A percentile compares a stretch with the other conserved stretches of the same genome.
Evolutionary conservation across 1,140 invertebrate species (phyloP).

Genomic region (Drosophila repleta): DNA sequence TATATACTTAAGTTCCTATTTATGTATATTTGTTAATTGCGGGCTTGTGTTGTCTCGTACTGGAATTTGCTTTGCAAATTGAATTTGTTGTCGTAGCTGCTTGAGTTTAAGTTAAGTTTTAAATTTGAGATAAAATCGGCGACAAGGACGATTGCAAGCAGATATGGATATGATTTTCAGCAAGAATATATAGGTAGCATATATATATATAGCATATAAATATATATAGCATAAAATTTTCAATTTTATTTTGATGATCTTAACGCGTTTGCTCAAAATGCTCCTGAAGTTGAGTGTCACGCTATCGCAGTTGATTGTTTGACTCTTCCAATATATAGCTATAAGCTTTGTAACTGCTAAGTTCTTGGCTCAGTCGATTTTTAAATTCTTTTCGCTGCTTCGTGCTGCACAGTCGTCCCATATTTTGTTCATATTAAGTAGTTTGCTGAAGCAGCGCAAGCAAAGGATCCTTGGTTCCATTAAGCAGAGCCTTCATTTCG

Average conservation of each 20-base stretch:
- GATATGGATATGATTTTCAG: not conserved
- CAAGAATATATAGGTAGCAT: not conserved
- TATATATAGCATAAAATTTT: not conserved
- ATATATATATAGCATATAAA: not conserved
- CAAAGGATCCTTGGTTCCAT: not conserved
- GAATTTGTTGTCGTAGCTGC: not conserved
- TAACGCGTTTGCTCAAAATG: not conserved
- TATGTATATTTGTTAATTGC: not conserved
- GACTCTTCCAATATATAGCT: not conserved
- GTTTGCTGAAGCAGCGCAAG: not conserved
- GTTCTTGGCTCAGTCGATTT: not conserved
- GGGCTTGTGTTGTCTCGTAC: not conserved
- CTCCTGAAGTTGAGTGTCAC: not conserved
- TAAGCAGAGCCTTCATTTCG: not conserved
- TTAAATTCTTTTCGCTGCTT: not conserved
- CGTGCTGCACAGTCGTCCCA: not conserved
- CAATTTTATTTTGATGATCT: not conserved
- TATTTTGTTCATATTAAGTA: not conserved
- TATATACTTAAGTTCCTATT: not conserved
- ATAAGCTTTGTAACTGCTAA: not conserved
- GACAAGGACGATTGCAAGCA: not conserved
- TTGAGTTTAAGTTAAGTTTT: not conserved
- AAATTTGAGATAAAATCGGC: not conserved
- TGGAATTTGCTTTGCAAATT: no score
- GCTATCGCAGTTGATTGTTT: not conserved